phyloP scores from a whole-genome alignment of 2,888 invertebrate species.

The Diplolepis rosae region DNA sequence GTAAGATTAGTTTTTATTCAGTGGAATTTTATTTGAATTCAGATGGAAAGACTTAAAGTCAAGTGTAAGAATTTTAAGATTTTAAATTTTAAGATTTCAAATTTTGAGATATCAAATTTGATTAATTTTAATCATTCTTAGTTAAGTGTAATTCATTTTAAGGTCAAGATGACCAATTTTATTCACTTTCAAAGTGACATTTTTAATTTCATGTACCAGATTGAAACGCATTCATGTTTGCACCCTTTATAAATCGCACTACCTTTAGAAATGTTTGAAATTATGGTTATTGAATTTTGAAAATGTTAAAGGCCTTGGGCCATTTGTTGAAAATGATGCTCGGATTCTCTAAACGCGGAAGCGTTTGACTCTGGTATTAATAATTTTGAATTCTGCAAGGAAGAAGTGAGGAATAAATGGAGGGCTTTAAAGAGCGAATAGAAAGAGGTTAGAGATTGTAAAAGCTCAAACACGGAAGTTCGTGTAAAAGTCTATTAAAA shows the following conservation, averaged over 20 bases:
- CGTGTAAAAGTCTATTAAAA: slow-evolving; percentile 20
- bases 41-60: neutral
- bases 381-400: neutral
- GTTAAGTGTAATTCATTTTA: too few relatives aligned
- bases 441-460: slow-evolving; percentile 3
- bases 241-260: neutral
- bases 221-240: neutral
- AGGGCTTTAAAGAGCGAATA: neutral
- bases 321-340: neutral
- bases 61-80: neutral
- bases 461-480: slow-evolving; percentile 25
- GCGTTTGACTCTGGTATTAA: neutral
- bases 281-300: neutral
- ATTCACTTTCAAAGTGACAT: too few relatives aligned
- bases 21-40: neutral
- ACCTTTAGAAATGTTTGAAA: neutral
- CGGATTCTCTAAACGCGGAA: neutral
- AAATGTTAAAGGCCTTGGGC: neutral
- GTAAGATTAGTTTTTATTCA: too few relatives aligned
- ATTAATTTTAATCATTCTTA: too few relatives aligned
- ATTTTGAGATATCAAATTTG: neutral
- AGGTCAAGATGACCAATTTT: too few relatives aligned
- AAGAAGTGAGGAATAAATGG: neutral
- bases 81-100: neutral
- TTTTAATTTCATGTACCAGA: too few relatives aligned